Base-by-base conservation (phyloP, 2,113 vertebrate species). In the Acrocephalus kingi region DNA sequence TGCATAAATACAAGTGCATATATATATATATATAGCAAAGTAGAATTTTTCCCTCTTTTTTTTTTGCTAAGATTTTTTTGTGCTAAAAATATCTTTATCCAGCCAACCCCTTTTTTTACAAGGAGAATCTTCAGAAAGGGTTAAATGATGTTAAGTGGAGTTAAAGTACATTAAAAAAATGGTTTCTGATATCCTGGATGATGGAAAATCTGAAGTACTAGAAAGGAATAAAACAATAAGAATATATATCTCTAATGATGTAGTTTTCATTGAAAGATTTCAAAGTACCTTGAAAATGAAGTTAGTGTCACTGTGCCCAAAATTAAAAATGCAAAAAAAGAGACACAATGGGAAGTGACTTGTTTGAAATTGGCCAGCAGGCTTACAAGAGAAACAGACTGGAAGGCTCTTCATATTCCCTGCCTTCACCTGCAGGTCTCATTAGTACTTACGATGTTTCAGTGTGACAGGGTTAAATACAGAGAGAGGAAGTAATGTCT, bases 151-250 rank as follows among this genome's bases (percentile, higher is more conserved):
- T 18, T 33, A 19, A 69, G 5, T 62, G 25, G 10, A 63, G 8
- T 30, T 37, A 62, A 33, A 68, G 11, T 16, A n/a, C 19, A 10
- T 10, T 3, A 54, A 55, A 84, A 68, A 51, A 31, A 2, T 14
- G 12, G 1, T 30, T 15, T 73, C 19, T 45, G 3, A 54, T 69
- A 54, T 7, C 4, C 15, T 59, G 6, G 27, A 30, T 4, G 0
- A 64, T 25, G 10, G 16, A 63, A 77, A 93, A 46, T 31, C 25
- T n/a, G 43, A 80, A 86, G 18, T 54, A 43, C 5, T 81, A 51
- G 13, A 55, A 59, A n/a, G 8, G 10, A 75, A 55, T 28, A n/a
- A 89, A 88, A 14, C 8, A 73, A 3, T 46, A 66, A 35, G 9
- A 41, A 31, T 49, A 71, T n/a, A 3, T 19, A 31, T 5, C 3